Evolutionary conservation across 2,113 vertebrate genomes (phyloP).

Genomic region (Nycticryphes semicollaris): DNA sequence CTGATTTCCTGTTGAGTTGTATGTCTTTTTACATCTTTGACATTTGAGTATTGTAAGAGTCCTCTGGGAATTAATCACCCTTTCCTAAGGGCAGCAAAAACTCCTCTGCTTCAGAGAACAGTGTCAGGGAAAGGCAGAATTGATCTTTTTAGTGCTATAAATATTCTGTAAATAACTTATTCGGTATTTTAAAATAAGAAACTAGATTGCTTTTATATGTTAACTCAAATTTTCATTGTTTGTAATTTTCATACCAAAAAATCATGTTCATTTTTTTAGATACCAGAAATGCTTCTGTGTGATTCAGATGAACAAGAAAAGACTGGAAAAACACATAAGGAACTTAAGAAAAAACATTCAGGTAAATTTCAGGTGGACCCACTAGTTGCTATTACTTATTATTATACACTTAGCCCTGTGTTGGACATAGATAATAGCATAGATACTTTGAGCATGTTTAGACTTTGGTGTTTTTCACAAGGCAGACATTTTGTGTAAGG

Average conservation of each 20-base stretch:
- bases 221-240: neutral
- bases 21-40: neutral
- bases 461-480: neutral
- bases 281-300: slow-evolving; percentile 89
- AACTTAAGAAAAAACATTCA: slow-evolving; percentile 66
- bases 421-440: neutral
- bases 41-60: neutral
- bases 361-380: slow-evolving; percentile 62
- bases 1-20: neutral
- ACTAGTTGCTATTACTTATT: neutral
- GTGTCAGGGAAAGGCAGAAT: neutral
- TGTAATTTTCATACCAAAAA: neutral
- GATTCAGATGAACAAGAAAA: slow-evolving; percentile 74
- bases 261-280: slow-evolving; percentile 70
- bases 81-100: neutral
- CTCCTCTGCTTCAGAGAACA: neutral
- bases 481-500: neutral
- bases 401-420: neutral
- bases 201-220: neutral
- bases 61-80: neutral
- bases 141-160: neutral
- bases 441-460: neutral
- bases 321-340: slow-evolving; percentile 50
- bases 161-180: neutral
- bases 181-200: neutral